Conservation (phyloP, 1,140 invertebrate genomes). For the Galleria mellonella region DNA sequence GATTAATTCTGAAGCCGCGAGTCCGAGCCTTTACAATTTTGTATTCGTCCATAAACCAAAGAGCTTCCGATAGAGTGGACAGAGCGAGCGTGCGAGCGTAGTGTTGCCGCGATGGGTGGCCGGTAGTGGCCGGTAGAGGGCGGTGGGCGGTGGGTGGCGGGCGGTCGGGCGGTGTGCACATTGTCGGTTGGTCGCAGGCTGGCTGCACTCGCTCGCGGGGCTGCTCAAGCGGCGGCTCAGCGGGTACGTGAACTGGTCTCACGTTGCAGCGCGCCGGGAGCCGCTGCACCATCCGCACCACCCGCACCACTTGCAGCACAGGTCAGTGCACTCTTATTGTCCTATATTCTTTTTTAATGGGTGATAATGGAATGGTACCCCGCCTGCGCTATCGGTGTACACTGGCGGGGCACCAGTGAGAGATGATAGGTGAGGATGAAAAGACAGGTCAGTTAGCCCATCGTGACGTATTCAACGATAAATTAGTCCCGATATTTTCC, state of each 20-base stretch:
- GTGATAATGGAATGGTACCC: no score
- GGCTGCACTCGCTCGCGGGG: conserved; percentile 78
- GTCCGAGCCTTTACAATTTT: no score
- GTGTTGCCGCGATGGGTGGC: neutral
- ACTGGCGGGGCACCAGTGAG: no score
- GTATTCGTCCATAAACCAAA: conserved; percentile 13
- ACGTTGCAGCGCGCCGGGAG: conserved; percentile 56
- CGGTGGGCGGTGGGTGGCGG: conserved; percentile 12
- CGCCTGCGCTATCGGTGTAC: no score
- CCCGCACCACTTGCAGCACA: conserved; percentile 31
- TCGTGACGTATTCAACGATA: no score
- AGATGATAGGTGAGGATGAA: no score
- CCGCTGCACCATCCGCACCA: conserved; percentile 24
- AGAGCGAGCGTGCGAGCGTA: conserved; percentile 15
- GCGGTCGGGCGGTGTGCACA: conserved; percentile 4
- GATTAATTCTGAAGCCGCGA: no score
- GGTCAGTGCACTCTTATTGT: conserved; percentile 17
- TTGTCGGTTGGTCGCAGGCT: conserved; percentile 58
- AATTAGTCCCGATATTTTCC: no score
- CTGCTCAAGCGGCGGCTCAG: conserved; percentile 81
- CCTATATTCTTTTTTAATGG: no score
- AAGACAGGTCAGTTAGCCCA: no score
- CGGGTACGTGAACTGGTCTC: conserved; percentile 85
- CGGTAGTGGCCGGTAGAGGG: no score
- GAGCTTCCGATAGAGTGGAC: conserved; percentile 19